These are phyloP conservation scores for Smittia aterrima DNA, from an alignment of 2,888 invertebrate genomes.

Conservation along the genomic window DNA sequence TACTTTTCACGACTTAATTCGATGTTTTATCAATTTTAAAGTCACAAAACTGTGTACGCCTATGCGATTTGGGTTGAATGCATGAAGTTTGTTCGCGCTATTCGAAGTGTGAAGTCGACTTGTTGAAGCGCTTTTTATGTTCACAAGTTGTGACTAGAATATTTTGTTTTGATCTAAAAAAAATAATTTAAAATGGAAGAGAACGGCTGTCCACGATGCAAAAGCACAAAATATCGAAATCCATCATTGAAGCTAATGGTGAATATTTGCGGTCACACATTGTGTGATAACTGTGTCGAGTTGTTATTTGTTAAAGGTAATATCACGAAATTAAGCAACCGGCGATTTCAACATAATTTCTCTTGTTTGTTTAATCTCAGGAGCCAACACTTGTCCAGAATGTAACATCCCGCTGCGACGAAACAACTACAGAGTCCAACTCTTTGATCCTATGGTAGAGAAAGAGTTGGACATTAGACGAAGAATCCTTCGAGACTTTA, in stretches of 20 bases:
- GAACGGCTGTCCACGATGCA: constrained; percentile 91
- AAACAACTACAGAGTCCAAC: constrained; percentile 87
- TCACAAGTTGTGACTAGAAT: no score
- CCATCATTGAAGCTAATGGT: constrained; percentile 96
- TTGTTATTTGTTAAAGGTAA: constrained; percentile 90
- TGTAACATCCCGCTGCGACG: constrained; percentile 85
- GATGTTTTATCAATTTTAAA: background rate
- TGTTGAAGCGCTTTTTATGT: no score
- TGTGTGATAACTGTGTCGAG: constrained; percentile 98
- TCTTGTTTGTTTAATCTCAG: no score
- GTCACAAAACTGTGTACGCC: background rate
- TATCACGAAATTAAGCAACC: constrained; percentile 36
- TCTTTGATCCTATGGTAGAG: constrained; percentile 94
- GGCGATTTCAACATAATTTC: constrained; percentile 9
- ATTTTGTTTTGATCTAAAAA: no score
- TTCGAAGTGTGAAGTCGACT: no score
- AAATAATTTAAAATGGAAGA: constrained; percentile 69
- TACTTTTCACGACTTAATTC: background rate
- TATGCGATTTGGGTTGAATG: background rate
- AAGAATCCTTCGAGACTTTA: constrained; percentile 83
- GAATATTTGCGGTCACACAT: constrained; percentile 95
- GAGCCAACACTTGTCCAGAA: constrained; percentile 92
- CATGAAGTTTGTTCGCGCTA: no score
- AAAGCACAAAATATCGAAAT: constrained; percentile 95
- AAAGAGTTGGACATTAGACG: constrained; percentile 96